Percentiles rank a stretch among this genome's conserved stretches.
Conservation (phyloP, 2,797 vertebrate species). For the Falco naumanni region DNA sequence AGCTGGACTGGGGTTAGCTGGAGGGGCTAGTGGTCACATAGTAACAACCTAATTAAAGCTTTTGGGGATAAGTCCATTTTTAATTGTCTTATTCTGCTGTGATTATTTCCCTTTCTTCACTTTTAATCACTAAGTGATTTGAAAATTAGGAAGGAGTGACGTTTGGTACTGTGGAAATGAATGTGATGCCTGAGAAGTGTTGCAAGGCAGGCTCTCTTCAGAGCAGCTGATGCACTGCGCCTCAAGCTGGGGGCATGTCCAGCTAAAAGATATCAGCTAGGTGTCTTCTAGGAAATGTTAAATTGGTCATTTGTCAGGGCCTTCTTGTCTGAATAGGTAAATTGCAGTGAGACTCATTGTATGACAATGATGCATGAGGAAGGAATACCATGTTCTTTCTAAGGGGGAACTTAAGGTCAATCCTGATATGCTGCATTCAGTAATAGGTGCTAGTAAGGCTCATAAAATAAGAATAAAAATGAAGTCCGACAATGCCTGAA, state of each 20-base stretch:
- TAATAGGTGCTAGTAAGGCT: background rate
- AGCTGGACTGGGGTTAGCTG: rapidly evolving
- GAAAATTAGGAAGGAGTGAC: background rate
- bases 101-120: too few species aligned
- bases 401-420: background rate
- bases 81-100: background rate
- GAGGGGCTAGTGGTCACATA: rapidly evolving
- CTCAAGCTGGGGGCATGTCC: background rate
- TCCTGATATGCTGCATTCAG: background rate
- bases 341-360: background rate
- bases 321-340: background rate
- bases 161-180: background rate
- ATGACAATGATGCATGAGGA: background rate
- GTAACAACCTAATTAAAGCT: background rate
- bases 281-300: background rate
- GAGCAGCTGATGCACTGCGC: background rate
- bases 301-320: background rate
- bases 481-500: background rate
- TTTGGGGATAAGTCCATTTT: rapidly evolving
- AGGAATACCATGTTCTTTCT: background rate
- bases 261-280: background rate
- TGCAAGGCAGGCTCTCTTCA: background rate
- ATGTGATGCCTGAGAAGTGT: rapidly evolving
- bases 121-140: background rate
- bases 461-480: background rate